phyloP scores from a whole-genome alignment of 37 sponge, comb jelly and placozoan species.

The Agelas oroides region DNA sequence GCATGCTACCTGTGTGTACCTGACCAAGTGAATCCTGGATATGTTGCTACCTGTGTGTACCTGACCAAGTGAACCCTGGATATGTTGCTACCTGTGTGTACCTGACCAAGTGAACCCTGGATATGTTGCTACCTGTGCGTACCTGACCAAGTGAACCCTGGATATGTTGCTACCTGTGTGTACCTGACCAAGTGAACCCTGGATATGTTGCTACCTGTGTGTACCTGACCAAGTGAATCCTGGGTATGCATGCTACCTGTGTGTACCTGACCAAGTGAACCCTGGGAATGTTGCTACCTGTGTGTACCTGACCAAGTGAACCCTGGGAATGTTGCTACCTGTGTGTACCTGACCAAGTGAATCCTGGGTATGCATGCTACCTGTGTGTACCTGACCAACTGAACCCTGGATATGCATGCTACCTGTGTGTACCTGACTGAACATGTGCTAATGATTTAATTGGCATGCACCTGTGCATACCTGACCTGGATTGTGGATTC shows the following conservation, averaged over 20 bases:
- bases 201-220: neutral
- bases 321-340: too few relatives aligned
- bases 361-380: neutral
- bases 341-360: neutral
- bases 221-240: neutral
- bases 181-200: neutral
- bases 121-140: neutral
- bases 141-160: too few relatives aligned
- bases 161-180: neutral
- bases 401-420: too few relatives aligned
- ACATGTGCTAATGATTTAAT: neutral
- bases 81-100: neutral
- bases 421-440: too few relatives aligned
- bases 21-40: too few relatives aligned
- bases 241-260: neutral
- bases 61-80: neutral
- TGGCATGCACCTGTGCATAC: too few relatives aligned
- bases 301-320: neutral
- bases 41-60: neutral
- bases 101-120: neutral
- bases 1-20: too few relatives aligned
- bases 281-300: neutral
- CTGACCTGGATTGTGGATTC: neutral
- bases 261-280: neutral
- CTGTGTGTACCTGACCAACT: neutral